A percentile compares a stretch with the other conserved stretches of the same genome.
Evolutionary conservation across 2,888 invertebrate genomes (phyloP).

Genomic region (Prosopocoilus inquinatus): DNA sequence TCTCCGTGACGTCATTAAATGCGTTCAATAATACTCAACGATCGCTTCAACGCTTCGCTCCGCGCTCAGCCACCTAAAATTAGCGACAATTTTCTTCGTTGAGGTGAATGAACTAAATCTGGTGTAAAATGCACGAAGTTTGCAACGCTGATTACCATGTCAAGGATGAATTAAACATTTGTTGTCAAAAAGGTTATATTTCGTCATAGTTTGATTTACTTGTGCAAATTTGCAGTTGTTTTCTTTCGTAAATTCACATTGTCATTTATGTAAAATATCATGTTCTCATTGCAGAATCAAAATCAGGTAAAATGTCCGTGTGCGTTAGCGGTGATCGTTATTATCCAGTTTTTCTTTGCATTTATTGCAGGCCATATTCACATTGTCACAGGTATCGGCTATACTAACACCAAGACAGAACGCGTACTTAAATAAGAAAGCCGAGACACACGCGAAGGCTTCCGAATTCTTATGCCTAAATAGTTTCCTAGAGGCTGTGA

Average conservation of each 20-base stretch:
- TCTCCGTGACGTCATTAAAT: no score
- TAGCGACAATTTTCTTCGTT: no score
- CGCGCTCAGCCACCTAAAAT: no score
- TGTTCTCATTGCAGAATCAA: constrained; percentile 54
- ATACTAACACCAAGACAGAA: constrained; percentile 48
- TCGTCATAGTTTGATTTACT: constrained; percentile 22
- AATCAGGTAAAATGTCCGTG: constrained; percentile 48
- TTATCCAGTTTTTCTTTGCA: constrained; percentile 6
- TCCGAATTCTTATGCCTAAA: constrained; percentile 46
- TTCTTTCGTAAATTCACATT: constrained; percentile 21
- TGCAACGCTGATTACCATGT: not conserved
- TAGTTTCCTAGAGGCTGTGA: constrained; percentile 50
- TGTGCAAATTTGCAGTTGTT: constrained; percentile 28
- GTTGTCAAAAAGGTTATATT: constrained; percentile 43
- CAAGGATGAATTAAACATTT: constrained; percentile 22
- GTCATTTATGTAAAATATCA: constrained; percentile 35
- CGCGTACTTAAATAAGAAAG: constrained; percentile 43
- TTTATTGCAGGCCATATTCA: constrained; percentile 44
- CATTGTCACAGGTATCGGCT: constrained; percentile 50
- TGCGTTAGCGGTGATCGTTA: constrained; percentile 4
- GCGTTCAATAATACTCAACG: no score
- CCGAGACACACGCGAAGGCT: constrained; percentile 35
- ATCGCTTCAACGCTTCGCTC: no score
- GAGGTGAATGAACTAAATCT: no score
- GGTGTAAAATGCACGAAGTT: no score